Percentiles rank a stretch among this genome's conserved stretches.
These are phyloP conservation scores for Melanotaenia maccullochi DNA, from an alignment of 2,797 vertebrate species.

Conservation along the genomic window DNA sequence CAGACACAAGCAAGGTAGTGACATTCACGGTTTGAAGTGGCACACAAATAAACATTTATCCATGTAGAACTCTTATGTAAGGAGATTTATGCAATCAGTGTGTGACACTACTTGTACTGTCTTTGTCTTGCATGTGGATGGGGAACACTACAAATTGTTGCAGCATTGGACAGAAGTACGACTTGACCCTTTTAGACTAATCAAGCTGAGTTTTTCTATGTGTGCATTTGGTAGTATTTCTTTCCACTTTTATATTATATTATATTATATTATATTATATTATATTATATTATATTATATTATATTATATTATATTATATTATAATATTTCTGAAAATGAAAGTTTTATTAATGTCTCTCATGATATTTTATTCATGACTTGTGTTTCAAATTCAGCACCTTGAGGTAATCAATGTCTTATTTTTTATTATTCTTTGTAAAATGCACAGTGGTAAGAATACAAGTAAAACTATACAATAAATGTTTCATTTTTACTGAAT, in stretches of 20 bases:
- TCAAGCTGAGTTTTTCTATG: conserved; percentile 31
- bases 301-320: background rate
- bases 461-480: background rate
- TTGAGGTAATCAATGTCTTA: background rate
- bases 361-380: background rate
- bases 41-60: conserved; percentile 46
- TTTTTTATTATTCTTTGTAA: background rate
- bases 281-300: too few relatives aligned
- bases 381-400: conserved; percentile 7
- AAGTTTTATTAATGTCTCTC: background rate
- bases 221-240: background rate
- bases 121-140: conserved; percentile 56
- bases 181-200: conserved; percentile 44
- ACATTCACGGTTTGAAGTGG: conserved; percentile 15
- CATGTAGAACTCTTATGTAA: conserved; percentile 59
- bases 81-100: conserved; percentile 61
- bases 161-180: conserved; percentile 36
- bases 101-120: conserved; percentile 53
- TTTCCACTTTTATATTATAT: background rate
- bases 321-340: background rate
- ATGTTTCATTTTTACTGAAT: background rate
- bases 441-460: background rate
- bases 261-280: background rate
- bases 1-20: background rate
- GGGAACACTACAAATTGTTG: conserved; percentile 32